Conservation (phyloP, 2,797 vertebrate genomes). For the Dendrocincla tyrannina region DNA sequence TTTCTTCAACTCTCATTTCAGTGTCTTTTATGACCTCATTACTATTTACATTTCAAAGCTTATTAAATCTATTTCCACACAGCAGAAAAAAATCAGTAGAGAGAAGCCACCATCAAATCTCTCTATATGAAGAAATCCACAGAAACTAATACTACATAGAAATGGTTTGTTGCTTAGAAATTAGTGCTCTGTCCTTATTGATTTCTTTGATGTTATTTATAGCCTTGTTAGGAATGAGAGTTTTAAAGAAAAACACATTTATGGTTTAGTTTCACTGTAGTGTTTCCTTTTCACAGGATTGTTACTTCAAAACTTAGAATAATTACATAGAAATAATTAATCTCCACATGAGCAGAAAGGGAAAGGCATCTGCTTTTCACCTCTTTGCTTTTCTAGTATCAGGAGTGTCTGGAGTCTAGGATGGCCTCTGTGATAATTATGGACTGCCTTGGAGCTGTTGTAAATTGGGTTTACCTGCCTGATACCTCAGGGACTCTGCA, state of each 20-base stretch:
- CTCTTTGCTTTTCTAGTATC: neutral
- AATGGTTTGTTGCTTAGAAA: neutral
- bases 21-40: neutral
- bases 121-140: neutral
- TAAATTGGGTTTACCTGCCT: neutral
- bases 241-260: neutral
- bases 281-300: neutral
- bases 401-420: neutral
- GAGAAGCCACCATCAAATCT: neutral
- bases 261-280: neutral
- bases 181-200: neutral
- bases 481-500: neutral
- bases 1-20: neutral
- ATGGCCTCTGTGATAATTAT: neutral
- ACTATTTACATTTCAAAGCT: neutral
- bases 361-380: neutral
- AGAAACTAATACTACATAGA: neutral
- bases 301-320: neutral
- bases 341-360: neutral
- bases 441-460: neutral
- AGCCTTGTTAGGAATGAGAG: neutral
- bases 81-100: neutral
- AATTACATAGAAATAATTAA: neutral
- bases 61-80: neutral
- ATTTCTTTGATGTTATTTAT: slow-evolving; percentile 19